phyloP scores from a whole-genome alignment of 2,113 vertebrate species.

The Climacteris rufus region DNA sequence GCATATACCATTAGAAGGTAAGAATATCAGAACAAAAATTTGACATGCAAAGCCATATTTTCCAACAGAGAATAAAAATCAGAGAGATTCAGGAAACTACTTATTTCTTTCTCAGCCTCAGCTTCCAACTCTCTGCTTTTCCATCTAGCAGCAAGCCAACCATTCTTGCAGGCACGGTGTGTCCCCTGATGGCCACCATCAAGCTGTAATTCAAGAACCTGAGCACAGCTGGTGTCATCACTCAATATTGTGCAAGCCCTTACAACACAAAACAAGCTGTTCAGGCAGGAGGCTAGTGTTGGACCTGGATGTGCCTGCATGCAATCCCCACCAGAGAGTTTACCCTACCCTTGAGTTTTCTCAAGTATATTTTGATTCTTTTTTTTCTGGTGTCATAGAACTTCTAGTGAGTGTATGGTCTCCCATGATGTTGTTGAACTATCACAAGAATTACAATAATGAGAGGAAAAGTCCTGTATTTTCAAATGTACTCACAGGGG shows the following conservation, averaged over 20 bases:
- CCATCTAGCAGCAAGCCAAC: not conserved
- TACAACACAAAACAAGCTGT: not conserved
- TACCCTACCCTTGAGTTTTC: not conserved
- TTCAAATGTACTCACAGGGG: not conserved
- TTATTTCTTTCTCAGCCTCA: not conserved
- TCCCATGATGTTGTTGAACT: not conserved
- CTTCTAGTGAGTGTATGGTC: not conserved
- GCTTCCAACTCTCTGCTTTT: not conserved
- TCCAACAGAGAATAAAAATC: not conserved
- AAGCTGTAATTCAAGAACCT: slow-evolving; percentile 16
- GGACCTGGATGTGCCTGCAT: not conserved
- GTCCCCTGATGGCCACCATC: not conserved
- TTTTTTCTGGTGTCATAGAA: not conserved
- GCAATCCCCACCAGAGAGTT: not conserved
- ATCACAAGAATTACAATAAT: not conserved
- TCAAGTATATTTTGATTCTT: not conserved
- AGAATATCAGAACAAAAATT: not conserved
- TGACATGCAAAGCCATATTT: not conserved
- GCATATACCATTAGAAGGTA: not conserved
- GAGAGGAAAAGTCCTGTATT: not conserved
- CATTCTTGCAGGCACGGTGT: not conserved
- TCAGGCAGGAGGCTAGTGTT: not conserved
- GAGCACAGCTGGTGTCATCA: slow-evolving; percentile 24
- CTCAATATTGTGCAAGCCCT: not conserved
- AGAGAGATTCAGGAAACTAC: not conserved